Percentiles rank a stretch among this genome's conserved stretches.
phyloP scores from a whole-genome alignment of 1,140 invertebrate species.

The Eupristina koningsbergeri region DNA sequence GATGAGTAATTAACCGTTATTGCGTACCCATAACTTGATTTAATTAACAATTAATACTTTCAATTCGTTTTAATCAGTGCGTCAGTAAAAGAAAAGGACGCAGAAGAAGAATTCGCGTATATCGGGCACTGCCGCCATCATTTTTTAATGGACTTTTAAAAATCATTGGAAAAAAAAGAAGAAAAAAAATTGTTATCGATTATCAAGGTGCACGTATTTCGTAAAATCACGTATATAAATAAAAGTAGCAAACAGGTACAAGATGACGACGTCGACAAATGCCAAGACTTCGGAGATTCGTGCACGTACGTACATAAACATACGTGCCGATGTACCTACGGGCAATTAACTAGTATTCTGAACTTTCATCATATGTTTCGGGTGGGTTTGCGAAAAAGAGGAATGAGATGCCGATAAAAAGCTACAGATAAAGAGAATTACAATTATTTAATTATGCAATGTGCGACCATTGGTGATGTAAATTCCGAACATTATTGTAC shows the following conservation, averaged over 20 bases:
- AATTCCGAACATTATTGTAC: constrained; percentile 65
- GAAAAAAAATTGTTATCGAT: background rate
- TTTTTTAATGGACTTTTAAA: background rate
- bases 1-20: background rate
- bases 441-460: constrained; percentile 58
- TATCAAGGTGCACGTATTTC: background rate
- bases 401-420: constrained; percentile 6
- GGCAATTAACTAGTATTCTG: constrained; percentile 64
- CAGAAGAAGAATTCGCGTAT: background rate
- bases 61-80: background rate
- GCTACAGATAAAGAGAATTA: background rate
- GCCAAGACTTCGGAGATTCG: background rate
- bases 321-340: constrained; percentile 45
- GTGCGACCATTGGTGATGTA: constrained; percentile 64
- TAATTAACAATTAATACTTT: background rate
- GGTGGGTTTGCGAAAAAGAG: constrained; percentile 50
- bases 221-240: background rate
- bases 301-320: constrained; percentile 4
- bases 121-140: background rate
- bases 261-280: background rate
- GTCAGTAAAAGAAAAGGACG: background rate
- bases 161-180: background rate
- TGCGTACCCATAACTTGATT: background rate
- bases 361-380: constrained; percentile 64
- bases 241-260: background rate